Evolutionary conservation across 1,140 invertebrate species (phyloP).

Genomic region (Megalonaias nervosa): DNA sequence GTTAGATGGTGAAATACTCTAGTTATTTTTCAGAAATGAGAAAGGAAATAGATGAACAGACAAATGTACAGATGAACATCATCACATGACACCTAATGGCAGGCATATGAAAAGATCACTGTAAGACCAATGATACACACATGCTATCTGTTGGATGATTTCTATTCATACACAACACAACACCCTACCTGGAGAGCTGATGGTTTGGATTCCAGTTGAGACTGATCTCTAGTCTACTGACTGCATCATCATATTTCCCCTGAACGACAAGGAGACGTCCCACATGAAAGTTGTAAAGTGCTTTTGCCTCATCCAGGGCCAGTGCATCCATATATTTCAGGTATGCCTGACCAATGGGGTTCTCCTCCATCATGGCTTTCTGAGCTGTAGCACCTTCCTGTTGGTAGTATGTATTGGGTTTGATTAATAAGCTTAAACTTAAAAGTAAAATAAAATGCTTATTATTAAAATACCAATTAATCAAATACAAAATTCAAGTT

Average conservation of each 20-base stretch:
- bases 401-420: background rate
- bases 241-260: constrained; percentile 67
- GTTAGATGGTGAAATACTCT: too few species aligned
- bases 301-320: constrained; percentile 62
- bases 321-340: constrained; percentile 69
- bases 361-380: constrained; percentile 64
- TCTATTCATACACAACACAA: background rate
- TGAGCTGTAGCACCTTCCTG: constrained; percentile 69
- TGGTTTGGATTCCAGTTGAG: constrained; percentile 66
- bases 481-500: too few species aligned
- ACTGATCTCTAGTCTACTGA: constrained; percentile 62
- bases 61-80: too few species aligned
- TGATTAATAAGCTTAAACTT: too few species aligned
- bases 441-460: too few species aligned
- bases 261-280: constrained; percentile 66
- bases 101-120: too few species aligned
- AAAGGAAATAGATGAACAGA: too few species aligned
- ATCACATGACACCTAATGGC: too few species aligned
- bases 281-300: constrained; percentile 69
- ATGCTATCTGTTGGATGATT: too few species aligned
- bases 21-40: too few species aligned
- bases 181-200: constrained; percentile 60
- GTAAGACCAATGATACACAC: too few species aligned
- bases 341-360: constrained; percentile 67
- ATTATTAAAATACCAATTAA: too few species aligned